Percentiles rank a stretch among this genome's conserved stretches.
These are phyloP conservation scores for Trissolcus japonicus DNA, from an alignment of 2,888 invertebrate species.

Conservation along the genomic window DNA sequence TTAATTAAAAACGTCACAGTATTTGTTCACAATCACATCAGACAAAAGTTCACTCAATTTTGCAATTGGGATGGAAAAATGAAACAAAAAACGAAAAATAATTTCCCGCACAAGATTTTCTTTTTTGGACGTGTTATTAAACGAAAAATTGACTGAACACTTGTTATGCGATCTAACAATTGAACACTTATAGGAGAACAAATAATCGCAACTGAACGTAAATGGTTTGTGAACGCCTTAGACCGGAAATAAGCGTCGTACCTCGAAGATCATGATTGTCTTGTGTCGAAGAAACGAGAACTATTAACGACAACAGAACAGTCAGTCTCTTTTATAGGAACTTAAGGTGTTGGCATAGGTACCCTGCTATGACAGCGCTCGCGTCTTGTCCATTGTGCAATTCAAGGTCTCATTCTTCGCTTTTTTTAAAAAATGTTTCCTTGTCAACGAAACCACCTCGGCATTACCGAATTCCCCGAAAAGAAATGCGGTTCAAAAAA, in stretches of 20 bases:
- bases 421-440: slow-evolving; percentile 57
- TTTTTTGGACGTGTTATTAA: no score
- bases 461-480: slow-evolving; percentile 54
- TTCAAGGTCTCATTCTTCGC: slow-evolving; percentile 67
- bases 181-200: slow-evolving; percentile 25
- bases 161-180: slow-evolving; percentile 20
- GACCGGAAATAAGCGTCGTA: slow-evolving; percentile 58
- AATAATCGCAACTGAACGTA: slow-evolving; percentile 36
- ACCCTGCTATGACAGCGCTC: slow-evolving; percentile 57
- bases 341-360: slow-evolving; percentile 58
- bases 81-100: neutral
- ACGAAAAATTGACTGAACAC: slow-evolving; percentile 2
- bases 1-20: no score
- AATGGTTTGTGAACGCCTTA: slow-evolving; percentile 36
- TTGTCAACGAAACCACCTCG: slow-evolving; percentile 59
- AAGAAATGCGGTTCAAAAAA: slow-evolving; percentile 29
- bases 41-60: no score
- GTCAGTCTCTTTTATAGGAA: slow-evolving; percentile 61
- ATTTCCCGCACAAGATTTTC: neutral
- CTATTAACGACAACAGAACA: slow-evolving; percentile 59
- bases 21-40: no score
- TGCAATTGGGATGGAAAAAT: neutral
- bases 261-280: slow-evolving; percentile 59
- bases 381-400: slow-evolving; percentile 65
- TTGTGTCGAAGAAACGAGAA: slow-evolving; percentile 59